Evolutionary conservation across 1,140 invertebrate species (phyloP), one percentile per base, ranked within the genome.

Genomic region (Camponotus vicinus): DNA sequence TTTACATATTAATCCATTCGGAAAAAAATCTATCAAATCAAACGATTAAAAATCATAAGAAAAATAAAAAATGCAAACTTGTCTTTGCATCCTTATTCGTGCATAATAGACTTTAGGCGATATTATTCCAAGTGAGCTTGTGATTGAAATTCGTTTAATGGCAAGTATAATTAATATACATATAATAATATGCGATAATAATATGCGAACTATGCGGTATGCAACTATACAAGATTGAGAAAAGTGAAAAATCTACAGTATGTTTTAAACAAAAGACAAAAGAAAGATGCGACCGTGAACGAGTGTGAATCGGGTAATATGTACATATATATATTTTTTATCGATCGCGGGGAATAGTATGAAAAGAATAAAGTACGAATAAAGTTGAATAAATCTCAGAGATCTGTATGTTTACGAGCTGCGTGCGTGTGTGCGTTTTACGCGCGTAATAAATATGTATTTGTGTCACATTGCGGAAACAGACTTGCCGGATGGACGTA

Each of bases 401-500:
- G 49, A 7, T 71, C 78, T 40, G 63, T 27, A 64, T 21, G 45
- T 55, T 69, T 52, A 42, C n/a, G 27, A n/a, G 21, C 57, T 42
- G 21, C 57, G 32, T 37, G 86, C n/a, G 49, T 34, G 82, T 71
- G 85, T 69, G 59, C 59, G 59, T 59, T 85, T 78, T 78, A 59
- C 66, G 40, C 57, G n/a, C 55, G 9, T 42, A 32, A 88, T 88
- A 89, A 89, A 88, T 88, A 89, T 88, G 80, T 82, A 88, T 89
- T 66, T 37, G 37, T 55, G 55, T 80, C 78, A 57, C 66, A 70
- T 71, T 71, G 64, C 49, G 78, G 66, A 80, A 80, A 70, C 78
- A 55, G 78, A 80, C 78, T 80, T 70, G 66, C 34, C 49, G 21
- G 78, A 80, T 18, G 66, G 66, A 80, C 78, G 66, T 80, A 71